phyloP scores from a whole-genome alignment of 2,888 invertebrate species.

The Eupithecia subfuscata region DNA sequence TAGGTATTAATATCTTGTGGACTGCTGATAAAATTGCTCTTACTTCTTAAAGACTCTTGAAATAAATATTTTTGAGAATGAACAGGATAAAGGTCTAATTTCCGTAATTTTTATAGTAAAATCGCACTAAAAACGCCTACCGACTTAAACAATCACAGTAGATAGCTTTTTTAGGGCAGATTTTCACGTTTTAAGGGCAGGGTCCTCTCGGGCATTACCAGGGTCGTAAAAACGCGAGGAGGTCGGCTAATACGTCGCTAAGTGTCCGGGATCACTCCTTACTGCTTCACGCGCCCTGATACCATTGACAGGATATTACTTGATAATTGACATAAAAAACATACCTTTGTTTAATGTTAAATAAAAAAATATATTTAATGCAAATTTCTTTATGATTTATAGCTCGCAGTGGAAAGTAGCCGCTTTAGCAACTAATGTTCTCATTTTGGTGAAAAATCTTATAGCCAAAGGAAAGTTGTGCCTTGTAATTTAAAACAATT shows the following conservation, averaged over 20 bases:
- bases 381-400: too few species aligned
- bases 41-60: neutral
- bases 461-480: too few species aligned
- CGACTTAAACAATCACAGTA: neutral
- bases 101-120: neutral
- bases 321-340: neutral
- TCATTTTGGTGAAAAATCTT: too few species aligned
- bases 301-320: constrained; percentile 9
- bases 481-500: too few species aligned
- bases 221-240: constrained; percentile 63
- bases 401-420: too few species aligned
- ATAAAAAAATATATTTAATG: too few species aligned
- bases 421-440: too few species aligned
- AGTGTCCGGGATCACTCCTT: constrained; percentile 51
- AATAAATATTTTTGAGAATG: neutral
- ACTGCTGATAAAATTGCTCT: neutral
- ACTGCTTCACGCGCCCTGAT: constrained; percentile 25
- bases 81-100: too few species aligned
- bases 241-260: constrained; percentile 67
- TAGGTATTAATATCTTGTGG: neutral
- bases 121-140: neutral
- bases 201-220: constrained; percentile 60
- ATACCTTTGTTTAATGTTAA: too few species aligned
- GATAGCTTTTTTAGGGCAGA: neutral
- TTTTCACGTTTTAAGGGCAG: constrained; percentile 27